Evolutionary conservation across 2,797 vertebrate species (phyloP), one percentile per base, ranked within the genome.

Genomic region (Neosalanx taihuensis): DNA sequence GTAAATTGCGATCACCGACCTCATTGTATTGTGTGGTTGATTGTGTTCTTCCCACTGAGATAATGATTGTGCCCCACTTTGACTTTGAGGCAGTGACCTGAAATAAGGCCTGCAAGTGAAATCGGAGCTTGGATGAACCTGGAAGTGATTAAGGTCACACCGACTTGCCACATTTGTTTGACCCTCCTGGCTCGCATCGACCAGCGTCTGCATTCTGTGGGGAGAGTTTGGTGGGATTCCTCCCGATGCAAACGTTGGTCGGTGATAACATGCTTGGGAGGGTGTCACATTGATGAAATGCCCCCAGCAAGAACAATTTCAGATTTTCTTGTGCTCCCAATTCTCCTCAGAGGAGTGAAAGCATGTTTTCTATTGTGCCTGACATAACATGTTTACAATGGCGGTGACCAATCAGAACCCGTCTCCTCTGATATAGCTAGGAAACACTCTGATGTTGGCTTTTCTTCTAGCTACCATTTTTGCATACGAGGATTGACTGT

Each of bases 31-130:
- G 91, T 92, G 87, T 78, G 88, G 90, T 89, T 92, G 92, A 93
- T 92, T 92, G 92, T 89, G 89, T 88, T 90, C 90, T 88, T 87
- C 89, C 91, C 87, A 86, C 86, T 80, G 81, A 90, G 89, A 92
- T 93, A 94, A 94, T 93, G 92, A 92, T 88, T 91, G 81, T 89
- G 89, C 86, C 90, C 91, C 93, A 91, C 87, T 91, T 91, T 92
- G 91, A 92, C 91, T 93, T 93, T 92, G 90, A 92, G 89, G 85
- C 91, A 87, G 83, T 93, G 92, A 93, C 92, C 92, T 92, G 91
- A 93, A 93, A 91, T 89, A 92, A 93, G 88, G 88, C 86, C 75
- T 83, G 89, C 88, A 83, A 91, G 90, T 92, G 91, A 92, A 93
- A 93, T 88, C 87, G 61, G 89, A 92, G 89, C 87, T 79, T 74